phyloP scores from a whole-genome alignment of 1,140 invertebrate genomes.

The Drosophila seguyi region DNA sequence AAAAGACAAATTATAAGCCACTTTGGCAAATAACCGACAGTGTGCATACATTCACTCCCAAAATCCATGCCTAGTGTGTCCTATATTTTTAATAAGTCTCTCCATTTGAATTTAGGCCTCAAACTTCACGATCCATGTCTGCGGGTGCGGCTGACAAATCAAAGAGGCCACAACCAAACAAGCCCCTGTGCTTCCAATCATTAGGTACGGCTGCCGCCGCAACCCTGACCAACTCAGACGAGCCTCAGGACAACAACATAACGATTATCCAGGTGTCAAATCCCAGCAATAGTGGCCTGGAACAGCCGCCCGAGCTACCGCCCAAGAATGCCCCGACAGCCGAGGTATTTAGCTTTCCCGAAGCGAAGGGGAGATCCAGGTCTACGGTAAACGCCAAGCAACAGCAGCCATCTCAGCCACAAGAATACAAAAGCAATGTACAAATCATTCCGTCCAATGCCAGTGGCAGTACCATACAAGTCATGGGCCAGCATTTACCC shows the following conservation, averaged over 20 bases:
- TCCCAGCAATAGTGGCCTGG: slow-evolving; percentile 42
- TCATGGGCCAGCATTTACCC: slow-evolving; percentile 52
- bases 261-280: slow-evolving; percentile 84
- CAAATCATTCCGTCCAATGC: slow-evolving; percentile 85
- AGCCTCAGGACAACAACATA: slow-evolving; percentile 74
- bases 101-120: slow-evolving; percentile 54
- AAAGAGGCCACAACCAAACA: slow-evolving; percentile 33
- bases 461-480: slow-evolving; percentile 71
- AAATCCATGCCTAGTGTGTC: neutral
- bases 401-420: slow-evolving; percentile 31
- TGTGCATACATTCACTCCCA: neutral
- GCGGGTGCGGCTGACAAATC: slow-evolving; percentile 76
- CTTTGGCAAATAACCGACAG: too few relatives aligned
- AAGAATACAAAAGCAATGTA: slow-evolving; percentile 84
- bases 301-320: slow-evolving; percentile 63
- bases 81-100: neutral
- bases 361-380: slow-evolving; percentile 47
- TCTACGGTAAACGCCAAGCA: slow-evolving; percentile 40
- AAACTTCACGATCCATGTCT: slow-evolving; percentile 80
- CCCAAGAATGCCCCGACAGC: slow-evolving; percentile 54
- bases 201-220: slow-evolving; percentile 12
- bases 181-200: slow-evolving; percentile 26
- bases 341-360: slow-evolving; percentile 82
- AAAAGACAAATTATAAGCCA: too few relatives aligned
- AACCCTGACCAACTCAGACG: slow-evolving; percentile 16